Evolutionary conservation across 2,888 invertebrate species (phyloP).

Genomic region (Cryptus viduatorius): DNA sequence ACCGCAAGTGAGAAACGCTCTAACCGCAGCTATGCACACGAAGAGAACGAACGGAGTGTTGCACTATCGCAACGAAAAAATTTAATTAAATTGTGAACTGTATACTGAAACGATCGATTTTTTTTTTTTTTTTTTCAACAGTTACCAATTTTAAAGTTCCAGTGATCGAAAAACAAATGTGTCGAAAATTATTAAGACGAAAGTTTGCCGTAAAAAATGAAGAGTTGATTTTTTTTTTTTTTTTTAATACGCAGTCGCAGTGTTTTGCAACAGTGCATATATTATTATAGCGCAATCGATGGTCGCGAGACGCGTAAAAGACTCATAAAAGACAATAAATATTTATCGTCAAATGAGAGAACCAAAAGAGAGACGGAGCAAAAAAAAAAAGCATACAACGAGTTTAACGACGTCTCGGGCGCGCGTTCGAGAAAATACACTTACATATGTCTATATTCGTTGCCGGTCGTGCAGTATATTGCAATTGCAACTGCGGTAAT

Average conservation of each 20-base stretch:
- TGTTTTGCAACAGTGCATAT: neutral
- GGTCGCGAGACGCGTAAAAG: conserved; percentile 15
- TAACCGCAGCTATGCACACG: conserved; percentile 14
- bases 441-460: conserved; percentile 35
- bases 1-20: conserved; percentile 9
- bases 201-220: neutral
- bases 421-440: conserved; percentile 12
- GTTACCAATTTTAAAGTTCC: neutral
- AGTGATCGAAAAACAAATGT: neutral
- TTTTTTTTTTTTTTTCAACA: neutral
- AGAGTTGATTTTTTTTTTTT: conserved; percentile 9
- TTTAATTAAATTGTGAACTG: neutral
- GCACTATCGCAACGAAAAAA: neutral
- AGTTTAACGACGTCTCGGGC: conserved; percentile 49
- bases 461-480: conserved; percentile 35
- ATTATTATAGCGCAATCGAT: neutral
- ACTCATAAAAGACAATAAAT: conserved; percentile 50
- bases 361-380: neutral
- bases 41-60: neutral
- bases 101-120: too few relatives aligned
- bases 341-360: conserved; percentile 48
- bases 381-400: conserved; percentile 15
- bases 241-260: neutral
- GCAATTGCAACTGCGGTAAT: conserved; percentile 25
- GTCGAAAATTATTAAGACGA: neutral